Evolutionary conservation across 1,140 invertebrate genomes (phyloP), one percentile per base, ranked within the genome.

Genomic region (Monochamus saltuarius): DNA sequence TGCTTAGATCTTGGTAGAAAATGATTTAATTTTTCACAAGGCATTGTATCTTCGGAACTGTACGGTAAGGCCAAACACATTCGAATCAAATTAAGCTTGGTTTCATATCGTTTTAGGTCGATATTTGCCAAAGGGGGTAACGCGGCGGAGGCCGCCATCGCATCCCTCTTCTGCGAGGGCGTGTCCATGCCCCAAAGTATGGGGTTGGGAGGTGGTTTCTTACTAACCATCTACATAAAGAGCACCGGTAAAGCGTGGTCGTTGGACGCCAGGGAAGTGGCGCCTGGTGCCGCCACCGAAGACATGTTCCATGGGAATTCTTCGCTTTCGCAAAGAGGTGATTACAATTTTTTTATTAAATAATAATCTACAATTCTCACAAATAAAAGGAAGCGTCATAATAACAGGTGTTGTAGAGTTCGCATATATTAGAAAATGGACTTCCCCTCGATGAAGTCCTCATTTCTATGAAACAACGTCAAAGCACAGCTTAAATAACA

Each of bases 141-240:
- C 46, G 91, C 89, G 3, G 89, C 91, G 0, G 93, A 96, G 79
- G 89, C 90, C 2, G 88, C 89, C 0, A 89, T 96, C 40, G 87
- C 89, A 0, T 77, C 87, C 0, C 73, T 91, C 42, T 81, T 95
- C n/a, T 95, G 93, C 73, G 86, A 92, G 71, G 90, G 91, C 0
- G 84, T 94, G 1, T 81, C 89, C 1, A 85, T 88, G 68, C 79
- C 87, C 4, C 88, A 94, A 68, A 89, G 85, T 57, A 87, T 88
- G 77, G 94, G 93, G 1, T 63, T 94, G 7, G 93, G 93, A 17
- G 93, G 93, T 49, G 92, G 92, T 37, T 88, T 89, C 70, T 73
- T 94, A 8, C 85, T 90, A 83, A 89, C 86, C 0, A 83, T 91
- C 56, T 94, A 92, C 75, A 82, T 87, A 53, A 79, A 75, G 65